Percentiles rank a stretch among this genome's conserved stretches.
Conservation (phyloP, 2,113 vertebrate genomes). For the Apteryx mantelli region DNA sequence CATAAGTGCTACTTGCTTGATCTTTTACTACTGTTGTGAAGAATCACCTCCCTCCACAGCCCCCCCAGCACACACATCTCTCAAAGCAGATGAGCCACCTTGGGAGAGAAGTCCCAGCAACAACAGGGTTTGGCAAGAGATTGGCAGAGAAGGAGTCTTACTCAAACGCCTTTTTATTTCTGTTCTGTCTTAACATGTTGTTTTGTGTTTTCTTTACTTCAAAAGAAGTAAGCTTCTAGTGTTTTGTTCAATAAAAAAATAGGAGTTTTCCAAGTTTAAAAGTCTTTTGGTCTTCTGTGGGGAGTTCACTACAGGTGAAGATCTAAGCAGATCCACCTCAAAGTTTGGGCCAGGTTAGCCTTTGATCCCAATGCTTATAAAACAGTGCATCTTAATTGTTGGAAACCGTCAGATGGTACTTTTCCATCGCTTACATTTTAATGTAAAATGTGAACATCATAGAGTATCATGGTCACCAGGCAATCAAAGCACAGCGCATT, state of each 20-base stretch:
- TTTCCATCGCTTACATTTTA: neutral
- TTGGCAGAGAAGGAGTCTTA: neutral
- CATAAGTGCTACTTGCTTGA: neutral
- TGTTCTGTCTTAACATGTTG: neutral
- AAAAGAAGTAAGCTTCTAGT: neutral
- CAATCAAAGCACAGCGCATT: neutral
- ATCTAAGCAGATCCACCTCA: neutral
- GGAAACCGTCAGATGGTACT: neutral
- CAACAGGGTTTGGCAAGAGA: neutral
- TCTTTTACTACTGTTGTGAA: neutral
- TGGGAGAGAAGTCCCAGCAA: neutral
- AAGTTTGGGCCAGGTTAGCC: neutral
- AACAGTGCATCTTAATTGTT: neutral
- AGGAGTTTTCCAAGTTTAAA: neutral
- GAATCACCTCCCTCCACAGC: neutral
- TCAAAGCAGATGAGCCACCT: neutral
- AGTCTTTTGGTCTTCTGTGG: neutral
- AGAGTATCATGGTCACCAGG: neutral
- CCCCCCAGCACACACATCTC: neutral
- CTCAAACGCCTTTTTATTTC: neutral
- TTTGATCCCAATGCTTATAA: neutral
- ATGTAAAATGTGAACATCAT: neutral
- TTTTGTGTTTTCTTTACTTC: neutral
- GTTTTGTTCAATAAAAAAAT: neutral
- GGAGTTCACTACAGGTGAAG: neutral